Conservation (phyloP, 2,113 vertebrate species). For the Cyanoliseus patagonus region DNA sequence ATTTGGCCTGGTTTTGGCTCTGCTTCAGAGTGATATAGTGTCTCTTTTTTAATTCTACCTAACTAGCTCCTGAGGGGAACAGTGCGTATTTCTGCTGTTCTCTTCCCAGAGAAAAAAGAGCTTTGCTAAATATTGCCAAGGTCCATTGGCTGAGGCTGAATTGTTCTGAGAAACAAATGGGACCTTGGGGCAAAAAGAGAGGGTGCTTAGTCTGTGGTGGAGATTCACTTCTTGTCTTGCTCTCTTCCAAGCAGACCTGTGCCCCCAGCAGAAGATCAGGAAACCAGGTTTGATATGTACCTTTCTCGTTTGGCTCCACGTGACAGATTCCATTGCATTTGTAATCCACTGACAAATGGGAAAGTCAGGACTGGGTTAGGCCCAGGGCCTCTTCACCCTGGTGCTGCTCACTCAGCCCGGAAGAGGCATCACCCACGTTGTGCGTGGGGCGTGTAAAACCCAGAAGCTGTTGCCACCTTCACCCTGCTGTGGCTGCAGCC, state of each 20-base stretch:
- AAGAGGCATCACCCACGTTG: not conserved
- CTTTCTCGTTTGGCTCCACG: not conserved
- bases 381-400: not conserved
- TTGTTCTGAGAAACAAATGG: not conserved
- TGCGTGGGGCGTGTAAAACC: not conserved
- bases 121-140: not conserved
- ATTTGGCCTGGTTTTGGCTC: not conserved
- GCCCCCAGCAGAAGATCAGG: constrained; percentile 65
- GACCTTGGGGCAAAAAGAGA: not conserved
- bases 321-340: accelerated
- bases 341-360: not conserved
- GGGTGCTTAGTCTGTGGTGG: not conserved
- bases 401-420: not conserved
- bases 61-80: not conserved
- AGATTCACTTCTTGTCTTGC: not conserved
- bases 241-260: constrained; percentile 46
- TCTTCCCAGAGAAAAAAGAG: not conserved
- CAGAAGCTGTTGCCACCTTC: not conserved
- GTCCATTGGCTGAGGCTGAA: not conserved
- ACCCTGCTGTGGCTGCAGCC: accelerated
- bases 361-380: not conserved
- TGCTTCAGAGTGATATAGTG: not conserved
- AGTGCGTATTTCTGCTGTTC: not conserved
- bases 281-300: constrained; percentile 66
- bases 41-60: not conserved